Percentiles rank a stretch among this genome's conserved stretches.
Evolutionary conservation across 2,113 vertebrate species (phyloP).

Genomic region (Pipra filicauda): DNA sequence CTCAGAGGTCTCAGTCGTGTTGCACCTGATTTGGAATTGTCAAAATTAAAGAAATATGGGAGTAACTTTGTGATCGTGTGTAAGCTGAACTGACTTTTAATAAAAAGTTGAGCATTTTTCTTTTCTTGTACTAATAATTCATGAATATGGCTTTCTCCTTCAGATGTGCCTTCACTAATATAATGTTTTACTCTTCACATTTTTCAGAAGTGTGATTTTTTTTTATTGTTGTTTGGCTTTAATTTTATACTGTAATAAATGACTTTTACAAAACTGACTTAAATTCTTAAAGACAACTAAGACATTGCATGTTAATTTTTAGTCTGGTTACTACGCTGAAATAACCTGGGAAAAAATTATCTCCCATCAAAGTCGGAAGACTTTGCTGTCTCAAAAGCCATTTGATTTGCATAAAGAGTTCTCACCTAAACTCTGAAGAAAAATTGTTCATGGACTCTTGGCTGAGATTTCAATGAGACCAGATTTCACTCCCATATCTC

Average conservation of each 20-base stretch:
- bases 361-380: not conserved
- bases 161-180: not conserved
- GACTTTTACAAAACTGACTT: not conserved
- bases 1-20: not conserved
- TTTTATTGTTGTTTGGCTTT: not conserved
- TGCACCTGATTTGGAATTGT: not conserved
- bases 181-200: not conserved
- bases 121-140: not conserved
- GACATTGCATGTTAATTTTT: not conserved
- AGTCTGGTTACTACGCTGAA: not conserved
- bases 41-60: not conserved
- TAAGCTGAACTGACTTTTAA: not conserved
- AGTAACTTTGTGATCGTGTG: accelerated
- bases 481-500: not conserved
- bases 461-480: not conserved
- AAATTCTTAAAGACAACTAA: not conserved
- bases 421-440: not conserved
- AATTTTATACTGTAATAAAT: not conserved
- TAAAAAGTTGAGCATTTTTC: not conserved
- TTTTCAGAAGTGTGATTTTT: not conserved
- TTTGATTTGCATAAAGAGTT: not conserved
- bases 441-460: not conserved
- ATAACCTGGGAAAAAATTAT: not conserved
- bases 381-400: not conserved
- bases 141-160: not conserved